phyloP scores from a whole-genome alignment of 2,797 vertebrate genomes.

The Dallia pectoralis region DNA sequence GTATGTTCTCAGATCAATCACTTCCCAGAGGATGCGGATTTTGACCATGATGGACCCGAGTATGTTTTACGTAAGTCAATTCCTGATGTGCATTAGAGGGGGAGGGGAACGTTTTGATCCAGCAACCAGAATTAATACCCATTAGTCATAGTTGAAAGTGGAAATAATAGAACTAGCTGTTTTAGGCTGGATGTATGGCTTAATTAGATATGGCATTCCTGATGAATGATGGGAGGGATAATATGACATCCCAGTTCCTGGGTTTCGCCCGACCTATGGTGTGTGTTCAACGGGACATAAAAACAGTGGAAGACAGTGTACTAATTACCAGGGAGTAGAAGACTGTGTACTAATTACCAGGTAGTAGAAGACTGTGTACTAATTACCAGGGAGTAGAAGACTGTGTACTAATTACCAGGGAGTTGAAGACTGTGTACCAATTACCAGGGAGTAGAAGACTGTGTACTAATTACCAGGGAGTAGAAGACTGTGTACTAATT shows the following conservation, averaged over 20 bases:
- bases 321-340: too few species aligned
- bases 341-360: too few species aligned
- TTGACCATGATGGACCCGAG: slow-evolving; percentile 94
- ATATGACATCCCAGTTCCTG: slow-evolving; percentile 54
- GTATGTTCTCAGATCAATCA: slow-evolving; percentile 94
- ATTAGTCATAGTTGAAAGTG: background rate
- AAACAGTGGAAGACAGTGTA: too few species aligned
- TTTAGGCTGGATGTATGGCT: too few species aligned
- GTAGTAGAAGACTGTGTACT: slow-evolving; percentile 35
- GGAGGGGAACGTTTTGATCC: background rate
- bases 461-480: slow-evolving; percentile 29
- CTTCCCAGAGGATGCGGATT: slow-evolving; percentile 94
- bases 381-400: slow-evolving; percentile 21
- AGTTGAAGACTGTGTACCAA: too few species aligned
- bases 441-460: slow-evolving; percentile 14
- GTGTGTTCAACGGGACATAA: slow-evolving; percentile 48
- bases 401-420: too few species aligned
- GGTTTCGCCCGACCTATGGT: slow-evolving; percentile 56
- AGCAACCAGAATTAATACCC: background rate
- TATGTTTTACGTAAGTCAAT: slow-evolving; percentile 87
- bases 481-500: too few species aligned
- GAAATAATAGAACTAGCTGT: background rate
- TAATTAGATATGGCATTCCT: slow-evolving; percentile 32
- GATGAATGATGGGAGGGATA: slow-evolving; percentile 41
- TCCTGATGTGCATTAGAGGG: background rate